Conservation (phyloP, 2,113 vertebrate genomes). For the Sarotherodon lohbergeri region DNA sequence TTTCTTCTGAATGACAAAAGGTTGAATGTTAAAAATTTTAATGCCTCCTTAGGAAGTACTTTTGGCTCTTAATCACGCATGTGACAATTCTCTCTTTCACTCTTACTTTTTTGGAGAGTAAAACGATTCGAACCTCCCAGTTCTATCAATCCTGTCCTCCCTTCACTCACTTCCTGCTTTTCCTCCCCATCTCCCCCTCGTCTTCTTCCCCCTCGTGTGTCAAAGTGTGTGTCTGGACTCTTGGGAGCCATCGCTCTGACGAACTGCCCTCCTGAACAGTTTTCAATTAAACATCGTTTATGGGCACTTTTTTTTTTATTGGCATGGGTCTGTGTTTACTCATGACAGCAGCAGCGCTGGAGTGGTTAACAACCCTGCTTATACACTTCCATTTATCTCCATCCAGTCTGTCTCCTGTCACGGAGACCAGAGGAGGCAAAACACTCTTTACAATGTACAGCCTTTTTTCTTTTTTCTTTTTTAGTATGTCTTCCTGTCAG, state of each 20-base stretch:
- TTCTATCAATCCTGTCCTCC: constrained; percentile 15
- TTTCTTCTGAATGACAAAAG: neutral
- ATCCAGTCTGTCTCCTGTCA: constrained; percentile 35
- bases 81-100: neutral
- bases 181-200: neutral
- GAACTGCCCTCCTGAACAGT: constrained; percentile 55
- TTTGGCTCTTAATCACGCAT: neutral
- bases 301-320: constrained; percentile 64
- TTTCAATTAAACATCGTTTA: constrained; percentile 72
- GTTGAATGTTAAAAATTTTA: neutral
- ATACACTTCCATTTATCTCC: constrained; percentile 42
- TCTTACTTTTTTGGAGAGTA: neutral
- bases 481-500: neutral
- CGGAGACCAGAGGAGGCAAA: neutral
- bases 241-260: constrained; percentile 29
- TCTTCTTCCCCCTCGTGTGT: neutral
- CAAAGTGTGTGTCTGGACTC: neutral
- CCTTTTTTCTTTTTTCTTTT: neutral
- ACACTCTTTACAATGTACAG: neutral
- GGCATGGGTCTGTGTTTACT: constrained; percentile 45
- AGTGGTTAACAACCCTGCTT: constrained; percentile 20
- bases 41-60: neutral
- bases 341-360: constrained; percentile 40
- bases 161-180: constrained; percentile 12
- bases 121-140: constrained; percentile 1